These are phyloP conservation scores for Echinometra lucunter DNA, from an alignment of 53 echinoderm and acorn worm species.

Conservation along the genomic window DNA sequence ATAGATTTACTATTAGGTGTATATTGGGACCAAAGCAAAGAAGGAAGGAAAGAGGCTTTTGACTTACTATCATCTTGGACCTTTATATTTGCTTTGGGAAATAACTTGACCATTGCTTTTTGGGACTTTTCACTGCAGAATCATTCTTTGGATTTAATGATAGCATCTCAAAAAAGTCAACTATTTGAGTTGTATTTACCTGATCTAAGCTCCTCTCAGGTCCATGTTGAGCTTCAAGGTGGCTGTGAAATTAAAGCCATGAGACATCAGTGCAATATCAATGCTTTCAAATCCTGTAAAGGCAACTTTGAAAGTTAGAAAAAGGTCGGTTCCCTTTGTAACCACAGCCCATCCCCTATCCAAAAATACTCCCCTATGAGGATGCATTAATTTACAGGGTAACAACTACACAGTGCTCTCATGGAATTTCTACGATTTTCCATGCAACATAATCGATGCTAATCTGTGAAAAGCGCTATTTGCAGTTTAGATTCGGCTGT, in stretches of 20 bases:
- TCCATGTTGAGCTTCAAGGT: background rate
- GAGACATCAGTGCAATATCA: too few species aligned
- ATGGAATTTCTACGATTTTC: conserved; percentile 6
- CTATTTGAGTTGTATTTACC: background rate
- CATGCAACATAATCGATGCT: conserved; percentile 43
- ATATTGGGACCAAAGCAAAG: background rate
- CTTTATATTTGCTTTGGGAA: background rate
- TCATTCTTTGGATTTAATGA: background rate
- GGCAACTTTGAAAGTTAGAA: too few species aligned
- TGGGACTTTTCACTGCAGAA: background rate
- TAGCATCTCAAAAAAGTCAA: background rate
- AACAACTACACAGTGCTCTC: conserved; percentile 16
- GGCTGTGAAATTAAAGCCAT: too few species aligned
- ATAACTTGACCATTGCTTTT: background rate
- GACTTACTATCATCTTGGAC: background rate
- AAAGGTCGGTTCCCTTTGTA: conserved; percentile 7
- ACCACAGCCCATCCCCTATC: conserved; percentile 1
- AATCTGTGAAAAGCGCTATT: conserved; percentile 11
- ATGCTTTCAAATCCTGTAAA: too few species aligned
- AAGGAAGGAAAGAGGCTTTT: background rate
- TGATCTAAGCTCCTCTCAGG: background rate
- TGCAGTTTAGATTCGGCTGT: conserved; percentile 13
- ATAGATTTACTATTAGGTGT: too few species aligned
- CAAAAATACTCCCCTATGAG: background rate
- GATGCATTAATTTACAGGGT: conserved; percentile 36